phyloP scores from a whole-genome alignment of 2,113 vertebrate species.

The Brienomyrus longianalis region DNA sequence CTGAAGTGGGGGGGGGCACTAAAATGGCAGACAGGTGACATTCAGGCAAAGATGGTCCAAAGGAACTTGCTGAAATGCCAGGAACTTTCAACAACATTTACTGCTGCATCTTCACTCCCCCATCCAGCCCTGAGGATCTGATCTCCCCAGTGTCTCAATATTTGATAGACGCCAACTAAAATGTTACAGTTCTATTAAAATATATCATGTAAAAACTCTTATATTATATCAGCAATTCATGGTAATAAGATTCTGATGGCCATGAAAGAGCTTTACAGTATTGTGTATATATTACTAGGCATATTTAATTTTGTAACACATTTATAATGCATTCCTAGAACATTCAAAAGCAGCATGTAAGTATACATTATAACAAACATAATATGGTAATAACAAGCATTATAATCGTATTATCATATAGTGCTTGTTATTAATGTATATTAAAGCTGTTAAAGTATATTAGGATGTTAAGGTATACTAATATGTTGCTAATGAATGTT shows the following conservation, averaged over 20 bases:
- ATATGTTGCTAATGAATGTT: background rate
- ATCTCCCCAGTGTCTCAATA: background rate
- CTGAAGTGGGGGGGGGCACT: conserved; percentile 67
- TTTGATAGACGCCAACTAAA: background rate
- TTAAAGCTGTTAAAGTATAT: background rate
- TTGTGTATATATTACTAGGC: background rate
- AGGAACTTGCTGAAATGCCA: conserved; percentile 62
- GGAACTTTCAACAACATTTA: conserved; percentile 28
- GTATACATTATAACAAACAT: background rate
- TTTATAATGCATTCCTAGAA: background rate
- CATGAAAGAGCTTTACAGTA: background rate
- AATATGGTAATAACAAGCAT: background rate
- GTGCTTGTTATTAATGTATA: background rate
- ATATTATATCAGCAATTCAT: background rate
- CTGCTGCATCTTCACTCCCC: background rate
- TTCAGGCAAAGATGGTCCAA: conserved; percentile 76
- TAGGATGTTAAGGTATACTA: background rate
- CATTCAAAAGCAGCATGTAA: background rate
- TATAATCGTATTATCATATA: background rate
- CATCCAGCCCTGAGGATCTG: background rate
- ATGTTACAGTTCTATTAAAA: background rate
- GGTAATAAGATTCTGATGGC: background rate
- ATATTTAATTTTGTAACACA: background rate
- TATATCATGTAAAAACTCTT: background rate
- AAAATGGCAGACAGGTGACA: conserved; percentile 73